phyloP scores from a whole-genome alignment of 1,140 invertebrate species.

The Hydropsyche tenuis region DNA sequence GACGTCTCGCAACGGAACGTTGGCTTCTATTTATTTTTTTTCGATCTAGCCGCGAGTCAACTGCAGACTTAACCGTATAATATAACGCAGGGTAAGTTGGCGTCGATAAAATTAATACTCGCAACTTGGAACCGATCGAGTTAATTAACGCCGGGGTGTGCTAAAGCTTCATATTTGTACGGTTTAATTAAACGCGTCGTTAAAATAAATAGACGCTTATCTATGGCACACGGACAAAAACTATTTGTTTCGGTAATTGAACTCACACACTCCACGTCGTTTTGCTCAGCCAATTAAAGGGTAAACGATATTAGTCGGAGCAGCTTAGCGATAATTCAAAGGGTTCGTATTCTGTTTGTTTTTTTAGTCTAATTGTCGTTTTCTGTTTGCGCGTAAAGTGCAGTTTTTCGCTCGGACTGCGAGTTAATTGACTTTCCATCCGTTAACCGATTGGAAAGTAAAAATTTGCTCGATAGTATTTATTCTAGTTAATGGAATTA shows the following conservation, averaged over 20 bases:
- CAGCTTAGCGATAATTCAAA: too few relatives aligned
- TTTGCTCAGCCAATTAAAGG: too few relatives aligned
- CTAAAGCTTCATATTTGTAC: constrained; percentile 5
- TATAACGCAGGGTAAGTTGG: background rate
- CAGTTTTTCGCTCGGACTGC: too few relatives aligned
- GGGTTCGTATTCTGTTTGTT: too few relatives aligned
- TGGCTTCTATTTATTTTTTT: background rate
- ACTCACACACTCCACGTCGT: background rate
- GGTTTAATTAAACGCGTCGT: constrained; percentile 23
- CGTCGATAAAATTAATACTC: too few relatives aligned
- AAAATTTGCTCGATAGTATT: background rate
- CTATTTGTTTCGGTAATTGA: constrained; percentile 33
- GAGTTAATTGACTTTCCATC: too few relatives aligned
- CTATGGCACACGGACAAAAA: background rate
- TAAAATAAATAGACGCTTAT: constrained; percentile 16
- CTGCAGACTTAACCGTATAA: background rate
- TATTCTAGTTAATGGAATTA: constrained; percentile 8
- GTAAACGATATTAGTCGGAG: too few relatives aligned
- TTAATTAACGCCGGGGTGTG: background rate
- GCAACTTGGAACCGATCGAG: too few relatives aligned
- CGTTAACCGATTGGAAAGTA: too few relatives aligned
- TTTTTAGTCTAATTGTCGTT: too few relatives aligned
- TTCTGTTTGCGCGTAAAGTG: background rate
- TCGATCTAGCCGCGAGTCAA: background rate
- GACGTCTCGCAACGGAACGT: too few relatives aligned